Evolutionary conservation across 2,888 invertebrate genomes (phyloP).

Genomic region (Diaperis boleti): DNA sequence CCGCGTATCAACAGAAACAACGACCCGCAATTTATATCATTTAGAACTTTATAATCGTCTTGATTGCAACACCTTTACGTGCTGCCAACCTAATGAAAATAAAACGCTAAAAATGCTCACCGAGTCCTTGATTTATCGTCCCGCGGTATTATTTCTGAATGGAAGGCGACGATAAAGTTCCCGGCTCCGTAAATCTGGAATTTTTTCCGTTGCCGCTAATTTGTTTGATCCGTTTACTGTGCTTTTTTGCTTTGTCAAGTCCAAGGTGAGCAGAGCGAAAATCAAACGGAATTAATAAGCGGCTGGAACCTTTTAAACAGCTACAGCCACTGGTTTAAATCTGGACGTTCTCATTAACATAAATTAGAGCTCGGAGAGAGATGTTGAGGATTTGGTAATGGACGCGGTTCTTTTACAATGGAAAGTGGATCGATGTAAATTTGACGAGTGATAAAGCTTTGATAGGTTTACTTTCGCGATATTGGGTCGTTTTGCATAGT

Average conservation of each 20-base stretch:
- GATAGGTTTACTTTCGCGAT: background rate
- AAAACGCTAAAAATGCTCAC: background rate
- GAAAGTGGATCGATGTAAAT: background rate
- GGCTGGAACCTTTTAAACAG: conserved; percentile 1
- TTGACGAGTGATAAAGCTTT: background rate
- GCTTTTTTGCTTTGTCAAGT: conserved; percentile 13
- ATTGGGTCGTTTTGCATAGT: background rate
- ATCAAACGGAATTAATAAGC: conserved; percentile 11
- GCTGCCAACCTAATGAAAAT: background rate
- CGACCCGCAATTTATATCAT: background rate
- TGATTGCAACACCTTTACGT: background rate
- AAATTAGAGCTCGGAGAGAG: conserved; percentile 10
- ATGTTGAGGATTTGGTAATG: background rate
- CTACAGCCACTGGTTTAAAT: conserved; percentile 2
- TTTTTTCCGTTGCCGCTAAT: background rate
- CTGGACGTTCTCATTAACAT: conserved; percentile 11
- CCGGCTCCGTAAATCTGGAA: background rate
- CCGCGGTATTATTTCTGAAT: background rate
- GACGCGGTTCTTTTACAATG: background rate
- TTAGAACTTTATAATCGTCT: background rate
- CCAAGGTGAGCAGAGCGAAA: conserved; percentile 14
- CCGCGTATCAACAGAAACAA: background rate
- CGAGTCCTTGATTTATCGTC: background rate
- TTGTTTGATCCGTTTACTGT: background rate
- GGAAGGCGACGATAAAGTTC: background rate